Evolutionary conservation across 2,797 vertebrate species (phyloP).

Genomic region (Miichthys miiuy): DNA sequence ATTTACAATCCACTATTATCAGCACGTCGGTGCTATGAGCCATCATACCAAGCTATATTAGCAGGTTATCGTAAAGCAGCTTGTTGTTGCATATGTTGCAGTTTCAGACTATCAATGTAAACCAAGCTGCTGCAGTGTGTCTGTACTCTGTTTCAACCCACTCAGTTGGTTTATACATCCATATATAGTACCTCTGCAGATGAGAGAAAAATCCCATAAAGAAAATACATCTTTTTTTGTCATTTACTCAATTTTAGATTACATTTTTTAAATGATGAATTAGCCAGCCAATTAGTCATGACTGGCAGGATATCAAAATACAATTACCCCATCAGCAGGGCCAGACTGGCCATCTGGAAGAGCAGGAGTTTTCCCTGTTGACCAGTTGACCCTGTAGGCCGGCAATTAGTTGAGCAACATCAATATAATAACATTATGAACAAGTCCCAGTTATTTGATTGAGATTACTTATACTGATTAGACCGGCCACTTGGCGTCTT

Average conservation of each 20-base stretch:
- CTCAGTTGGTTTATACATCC: neutral
- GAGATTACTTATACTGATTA: neutral
- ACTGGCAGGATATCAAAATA: neutral
- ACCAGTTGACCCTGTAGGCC: constrained; percentile 15
- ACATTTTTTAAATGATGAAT: constrained; percentile 11
- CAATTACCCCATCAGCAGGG: constrained; percentile 10
- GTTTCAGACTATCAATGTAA: neutral
- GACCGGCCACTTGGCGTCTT: neutral
- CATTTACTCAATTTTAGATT: neutral
- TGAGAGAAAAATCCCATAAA: neutral
- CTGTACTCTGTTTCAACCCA: neutral
- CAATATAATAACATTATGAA: constrained; percentile 9
- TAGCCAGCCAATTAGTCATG: neutral
- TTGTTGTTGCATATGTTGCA: neutral
- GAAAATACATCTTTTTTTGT: neutral
- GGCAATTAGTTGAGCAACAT: constrained; percentile 20
- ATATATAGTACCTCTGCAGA: neutral
- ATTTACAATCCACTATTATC: constrained; percentile 6
- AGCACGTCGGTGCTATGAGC: neutral
- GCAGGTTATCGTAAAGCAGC: neutral
- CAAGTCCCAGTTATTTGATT: constrained; percentile 12
- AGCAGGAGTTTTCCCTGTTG: constrained; percentile 22
- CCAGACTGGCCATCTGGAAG: constrained; percentile 18
- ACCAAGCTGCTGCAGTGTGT: neutral
- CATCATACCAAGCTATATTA: neutral